These are phyloP conservation scores for Capitulum mitella DNA, from an alignment of 2,888 invertebrate species.

Conservation along the genomic window DNA sequence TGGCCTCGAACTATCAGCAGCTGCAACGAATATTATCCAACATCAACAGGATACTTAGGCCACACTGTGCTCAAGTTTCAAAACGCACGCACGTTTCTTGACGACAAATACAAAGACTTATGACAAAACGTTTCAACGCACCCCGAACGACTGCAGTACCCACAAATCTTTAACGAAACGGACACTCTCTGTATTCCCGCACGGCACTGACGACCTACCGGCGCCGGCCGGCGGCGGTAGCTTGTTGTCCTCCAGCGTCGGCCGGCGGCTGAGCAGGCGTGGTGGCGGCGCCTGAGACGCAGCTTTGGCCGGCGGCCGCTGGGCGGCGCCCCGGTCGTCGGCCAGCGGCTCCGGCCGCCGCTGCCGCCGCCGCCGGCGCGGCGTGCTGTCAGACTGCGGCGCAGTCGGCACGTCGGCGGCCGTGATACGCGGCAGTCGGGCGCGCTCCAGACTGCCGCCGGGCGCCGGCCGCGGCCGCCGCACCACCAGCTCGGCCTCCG, in stretches of 20 bases:
- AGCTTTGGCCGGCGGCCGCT: neutral
- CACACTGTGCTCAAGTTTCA: too few relatives aligned
- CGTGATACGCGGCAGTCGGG: neutral
- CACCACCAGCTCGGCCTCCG: slow-evolving; percentile 6
- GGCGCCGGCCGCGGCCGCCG: neutral
- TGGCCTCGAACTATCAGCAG: too few relatives aligned
- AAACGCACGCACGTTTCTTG: too few relatives aligned
- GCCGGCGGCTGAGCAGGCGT: neutral
- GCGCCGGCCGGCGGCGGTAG: neutral
- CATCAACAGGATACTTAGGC: too few relatives aligned
- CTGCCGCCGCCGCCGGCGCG: neutral
- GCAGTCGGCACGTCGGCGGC: neutral
- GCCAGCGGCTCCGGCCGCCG: neutral
- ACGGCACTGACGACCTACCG: neutral
- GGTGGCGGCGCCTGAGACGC: neutral
- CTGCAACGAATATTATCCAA: too few relatives aligned
- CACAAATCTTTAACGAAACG: too few relatives aligned
- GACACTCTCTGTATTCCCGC: too few relatives aligned
- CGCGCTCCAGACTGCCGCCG: neutral
- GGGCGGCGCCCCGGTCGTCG: neutral
- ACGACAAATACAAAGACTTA: too few relatives aligned
- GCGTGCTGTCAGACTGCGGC: neutral
- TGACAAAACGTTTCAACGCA: too few relatives aligned
- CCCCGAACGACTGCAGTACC: too few relatives aligned
- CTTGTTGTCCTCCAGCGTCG: neutral